Base-by-base conservation (phyloP, 2,113 vertebrate species). In the Patagioenas fasciata region DNA sequence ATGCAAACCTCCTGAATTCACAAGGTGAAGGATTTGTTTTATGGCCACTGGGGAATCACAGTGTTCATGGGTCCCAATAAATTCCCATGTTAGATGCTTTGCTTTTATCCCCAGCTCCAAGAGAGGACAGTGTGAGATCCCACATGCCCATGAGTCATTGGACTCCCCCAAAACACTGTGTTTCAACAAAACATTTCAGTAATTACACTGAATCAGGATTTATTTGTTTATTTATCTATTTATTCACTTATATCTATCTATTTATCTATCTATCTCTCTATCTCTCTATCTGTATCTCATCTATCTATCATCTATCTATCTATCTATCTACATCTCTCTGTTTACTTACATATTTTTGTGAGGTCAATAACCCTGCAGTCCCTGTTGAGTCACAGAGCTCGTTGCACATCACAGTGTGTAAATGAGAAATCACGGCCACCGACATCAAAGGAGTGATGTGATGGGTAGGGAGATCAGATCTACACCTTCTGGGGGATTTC, bases 111-210 rank as follows among this genome's bases (percentile, higher is more conserved):
- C 47, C 40, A 40, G 21, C n/a, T 47, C 36, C 71, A 51, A 29
- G 42, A 44, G 47, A 0, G 56, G 34, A 2, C 29, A 44, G 15
- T 1, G 17, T n/a, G 26, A 74, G 32, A 18, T 85, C 20, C 70
- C 73, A 13, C 14, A 3, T 2, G 1, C 1, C 56, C 0, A 0
- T 23, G 34, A 74, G 31, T 42, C 67, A 24, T 0, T 53, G 47
- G 11, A 4, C 28, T n/a, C 29, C 11, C 6, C n/a, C 48, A 74
- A 2, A 18, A 10, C 38, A 1, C 20, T 3, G 19, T 10, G 42
- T 5, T n/a, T 4, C 23, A 54, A 48, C 51, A 67, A 54, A 85
- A 56, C 2, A 36, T 6, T 15, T 7, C 13, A 5, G 15, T 47
- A 47, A 47, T 0, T 36, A n/a, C 62, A 38, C 10, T 16, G 66